Conservation (phyloP, 2,797 vertebrate genomes). For the Sus cebifrons region DNA sequence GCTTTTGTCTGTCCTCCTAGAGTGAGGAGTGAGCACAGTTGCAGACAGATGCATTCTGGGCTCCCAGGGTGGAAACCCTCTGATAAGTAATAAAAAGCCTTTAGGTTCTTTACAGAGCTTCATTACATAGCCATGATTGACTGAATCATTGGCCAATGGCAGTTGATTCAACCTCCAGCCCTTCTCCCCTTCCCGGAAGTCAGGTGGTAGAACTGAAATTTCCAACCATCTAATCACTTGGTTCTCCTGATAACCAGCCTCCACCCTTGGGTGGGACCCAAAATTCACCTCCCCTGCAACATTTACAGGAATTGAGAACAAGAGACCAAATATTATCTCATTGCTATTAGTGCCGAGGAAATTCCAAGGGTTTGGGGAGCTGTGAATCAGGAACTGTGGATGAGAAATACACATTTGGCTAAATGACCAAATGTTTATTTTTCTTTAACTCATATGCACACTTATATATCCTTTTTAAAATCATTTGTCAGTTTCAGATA, state of each 20-base stretch:
- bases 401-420: neutral
- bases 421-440: neutral
- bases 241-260: neutral
- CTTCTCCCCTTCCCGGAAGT: neutral
- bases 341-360: neutral
- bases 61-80: neutral
- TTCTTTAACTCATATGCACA: neutral
- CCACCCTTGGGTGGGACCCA: neutral
- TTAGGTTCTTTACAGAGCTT: neutral
- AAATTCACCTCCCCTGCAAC: neutral
- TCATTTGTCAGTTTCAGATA: conserved; percentile 18
- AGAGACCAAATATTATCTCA: neutral
- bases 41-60: neutral
- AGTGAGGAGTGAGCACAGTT: neutral
- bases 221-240: neutral
- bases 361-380: neutral
- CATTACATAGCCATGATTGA: neutral
- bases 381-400: neutral
- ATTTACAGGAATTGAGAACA: neutral
- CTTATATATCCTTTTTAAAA: neutral
- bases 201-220: neutral
- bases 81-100: neutral
- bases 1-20: neutral
- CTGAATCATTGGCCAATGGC: neutral
- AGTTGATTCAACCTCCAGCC: neutral